Conservation (phyloP, 2,113 vertebrate genomes). For the Fulmarus glacialis region DNA sequence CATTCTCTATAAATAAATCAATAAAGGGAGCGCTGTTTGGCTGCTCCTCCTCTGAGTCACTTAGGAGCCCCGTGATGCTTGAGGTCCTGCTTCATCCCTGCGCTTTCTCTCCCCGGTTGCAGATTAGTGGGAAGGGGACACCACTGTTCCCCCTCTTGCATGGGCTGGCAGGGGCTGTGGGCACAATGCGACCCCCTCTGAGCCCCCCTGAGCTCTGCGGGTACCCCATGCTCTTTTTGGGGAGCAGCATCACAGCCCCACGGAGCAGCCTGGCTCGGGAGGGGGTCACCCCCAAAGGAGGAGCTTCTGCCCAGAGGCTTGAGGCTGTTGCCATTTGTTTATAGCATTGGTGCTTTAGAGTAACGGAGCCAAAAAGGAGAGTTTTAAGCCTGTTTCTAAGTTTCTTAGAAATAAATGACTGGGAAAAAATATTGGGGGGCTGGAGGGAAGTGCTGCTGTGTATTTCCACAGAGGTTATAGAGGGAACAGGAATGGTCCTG, state of each 20-base stretch:
- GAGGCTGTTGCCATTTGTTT: not conserved
- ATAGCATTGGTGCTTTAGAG: accelerated
- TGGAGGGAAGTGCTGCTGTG: not conserved
- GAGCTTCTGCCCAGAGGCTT: not conserved
- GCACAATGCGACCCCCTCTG: not conserved
- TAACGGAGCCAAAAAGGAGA: not conserved
- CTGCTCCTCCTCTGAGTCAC: not conserved
- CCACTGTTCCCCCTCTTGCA: too few relatives aligned
- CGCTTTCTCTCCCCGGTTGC: accelerated
- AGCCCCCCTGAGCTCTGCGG: not conserved
- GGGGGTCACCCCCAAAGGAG: not conserved
- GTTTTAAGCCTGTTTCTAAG: not conserved
- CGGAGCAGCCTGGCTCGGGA: not conserved
- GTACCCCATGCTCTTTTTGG: not conserved
- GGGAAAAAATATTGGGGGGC: not conserved
- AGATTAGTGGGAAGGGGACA: not conserved
- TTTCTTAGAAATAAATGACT: not conserved
- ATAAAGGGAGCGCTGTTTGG: not conserved
- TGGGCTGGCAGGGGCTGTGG: not conserved
- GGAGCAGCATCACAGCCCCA: accelerated
- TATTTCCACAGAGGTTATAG: not conserved
- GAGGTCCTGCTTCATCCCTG: not conserved
- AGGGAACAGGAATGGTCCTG: not conserved
- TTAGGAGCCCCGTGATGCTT: not conserved
- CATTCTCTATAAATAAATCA: conserved; percentile 67